Evolutionary conservation across 2,113 vertebrate species (phyloP).

Genomic region (Channa argus): DNA sequence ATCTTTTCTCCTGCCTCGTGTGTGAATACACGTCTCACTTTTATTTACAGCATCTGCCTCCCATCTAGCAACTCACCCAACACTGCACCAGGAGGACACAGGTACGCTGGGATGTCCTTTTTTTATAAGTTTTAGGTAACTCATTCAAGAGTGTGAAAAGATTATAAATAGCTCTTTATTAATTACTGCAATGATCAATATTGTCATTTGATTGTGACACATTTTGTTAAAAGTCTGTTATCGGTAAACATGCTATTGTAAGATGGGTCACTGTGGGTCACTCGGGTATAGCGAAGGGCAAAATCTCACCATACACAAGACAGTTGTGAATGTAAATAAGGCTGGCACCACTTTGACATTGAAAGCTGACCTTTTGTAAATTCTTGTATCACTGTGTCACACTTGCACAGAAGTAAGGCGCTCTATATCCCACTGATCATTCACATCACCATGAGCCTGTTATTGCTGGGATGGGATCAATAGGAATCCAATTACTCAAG

Average conservation of each 20-base stretch:
- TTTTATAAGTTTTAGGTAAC: constrained; percentile 28
- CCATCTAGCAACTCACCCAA: constrained; percentile 42
- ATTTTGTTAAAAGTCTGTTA: background rate
- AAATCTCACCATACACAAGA: constrained; percentile 29
- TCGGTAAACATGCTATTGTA: constrained; percentile 5
- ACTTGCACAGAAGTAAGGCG: constrained; percentile 19
- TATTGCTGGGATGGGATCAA: constrained; percentile 49
- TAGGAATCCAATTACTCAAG: constrained; percentile 73
- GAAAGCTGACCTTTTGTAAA: constrained; percentile 60
- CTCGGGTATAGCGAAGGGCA: constrained; percentile 22
- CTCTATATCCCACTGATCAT: constrained; percentile 31
- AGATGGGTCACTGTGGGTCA: constrained; percentile 38
- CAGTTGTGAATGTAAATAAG: background rate
- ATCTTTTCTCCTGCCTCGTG: constrained; percentile 48
- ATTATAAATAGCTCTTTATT: too few species aligned
- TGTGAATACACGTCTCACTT: constrained; percentile 53
- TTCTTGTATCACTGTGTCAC: background rate
- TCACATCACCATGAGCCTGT: constrained; percentile 35
- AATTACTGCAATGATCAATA: background rate
- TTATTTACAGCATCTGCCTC: constrained; percentile 48
- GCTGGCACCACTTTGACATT: constrained; percentile 40
- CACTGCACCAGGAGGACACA: constrained; percentile 55
- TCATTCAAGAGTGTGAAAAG: background rate
- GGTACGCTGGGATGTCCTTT: constrained; percentile 58
- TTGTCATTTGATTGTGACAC: background rate